Evolutionary conservation across 2,888 invertebrate genomes (phyloP).

Genomic region (Tanaodytes sp.): DNA sequence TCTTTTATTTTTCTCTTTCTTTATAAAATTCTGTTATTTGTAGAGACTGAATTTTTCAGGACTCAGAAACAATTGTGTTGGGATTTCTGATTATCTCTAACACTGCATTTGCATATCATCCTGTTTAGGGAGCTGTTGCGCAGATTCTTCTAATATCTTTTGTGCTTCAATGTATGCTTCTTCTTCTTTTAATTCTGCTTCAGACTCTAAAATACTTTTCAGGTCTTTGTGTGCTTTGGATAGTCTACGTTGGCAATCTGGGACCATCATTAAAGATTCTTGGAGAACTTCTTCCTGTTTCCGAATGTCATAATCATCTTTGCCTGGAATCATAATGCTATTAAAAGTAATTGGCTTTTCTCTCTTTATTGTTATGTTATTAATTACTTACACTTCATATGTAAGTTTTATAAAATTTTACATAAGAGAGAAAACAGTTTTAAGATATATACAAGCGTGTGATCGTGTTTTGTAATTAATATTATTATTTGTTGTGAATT

Average conservation of each 20-base stretch:
- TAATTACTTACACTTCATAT: no score
- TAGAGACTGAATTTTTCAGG: background rate
- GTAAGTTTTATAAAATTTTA: background rate
- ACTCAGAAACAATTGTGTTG: conserved; percentile 3
- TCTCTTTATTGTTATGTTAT: no score
- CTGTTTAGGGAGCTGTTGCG: conserved; percentile 64
- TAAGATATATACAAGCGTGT: no score
- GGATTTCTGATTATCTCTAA: conserved; percentile 6
- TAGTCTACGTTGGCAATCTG: conserved; percentile 87
- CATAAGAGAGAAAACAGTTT: no score
- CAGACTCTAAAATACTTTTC: conserved; percentile 81
- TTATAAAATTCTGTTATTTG: conserved; percentile 1
- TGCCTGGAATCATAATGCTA: conserved; percentile 75
- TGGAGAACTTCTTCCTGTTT: conserved; percentile 92
- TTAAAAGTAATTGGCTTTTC: no score
- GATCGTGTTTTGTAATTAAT: no score
- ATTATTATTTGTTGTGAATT: no score
- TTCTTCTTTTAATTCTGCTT: conserved; percentile 83
- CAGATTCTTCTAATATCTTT: conserved; percentile 77
- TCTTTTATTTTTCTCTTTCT: conserved; percentile 20
- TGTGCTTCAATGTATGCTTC: conserved; percentile 82
- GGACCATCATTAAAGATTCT: conserved; percentile 93
- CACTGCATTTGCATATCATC: conserved; percentile 60
- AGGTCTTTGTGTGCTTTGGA: conserved; percentile 85
- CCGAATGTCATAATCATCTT: conserved; percentile 84